A percentile compares a stretch with the other conserved stretches of the same genome.
Evolutionary conservation across 30 jellyfish, hydroid and myxozoan species (phyloP).

Genomic region (Haliclystus octoradiatus): DNA sequence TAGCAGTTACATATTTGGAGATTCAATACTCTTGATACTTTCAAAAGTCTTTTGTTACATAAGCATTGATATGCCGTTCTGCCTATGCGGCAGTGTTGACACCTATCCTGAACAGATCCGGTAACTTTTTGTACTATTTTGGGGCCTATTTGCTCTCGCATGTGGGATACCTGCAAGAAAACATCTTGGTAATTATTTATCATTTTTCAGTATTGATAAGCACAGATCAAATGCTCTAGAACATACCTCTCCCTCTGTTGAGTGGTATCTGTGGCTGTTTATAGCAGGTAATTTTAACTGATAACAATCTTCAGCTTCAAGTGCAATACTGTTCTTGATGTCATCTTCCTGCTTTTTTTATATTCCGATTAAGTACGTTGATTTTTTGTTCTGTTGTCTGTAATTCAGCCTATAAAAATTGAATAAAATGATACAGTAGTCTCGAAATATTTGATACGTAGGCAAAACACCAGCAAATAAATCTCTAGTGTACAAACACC

Average conservation of each 20-base stretch:
- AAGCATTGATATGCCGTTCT: too few relatives aligned
- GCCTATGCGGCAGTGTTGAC: conserved; percentile 2
- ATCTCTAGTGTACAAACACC: not conserved
- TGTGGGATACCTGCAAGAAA: too few relatives aligned
- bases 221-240: too few relatives aligned
- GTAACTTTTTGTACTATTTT: conserved; percentile 12
- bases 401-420: conserved; percentile 5
- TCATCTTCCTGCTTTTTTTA: not conserved
- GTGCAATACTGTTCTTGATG: too few relatives aligned
- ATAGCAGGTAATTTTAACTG: conserved; percentile 11
- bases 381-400: not conserved
- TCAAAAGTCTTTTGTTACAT: conserved; percentile 4
- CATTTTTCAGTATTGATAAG: too few relatives aligned
- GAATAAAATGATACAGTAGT: too few relatives aligned
- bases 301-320: conserved; percentile 7
- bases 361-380: not conserved
- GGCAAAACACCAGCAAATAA: too few relatives aligned
- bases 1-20: too few relatives aligned
- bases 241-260: too few relatives aligned
- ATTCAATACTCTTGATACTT: conserved; percentile 4
- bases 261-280: conserved; percentile 18
- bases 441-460: too few relatives aligned
- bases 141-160: too few relatives aligned
- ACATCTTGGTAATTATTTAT: too few relatives aligned
- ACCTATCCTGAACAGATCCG: conserved; percentile 15